These are phyloP conservation scores for Colistium nudipinnis DNA, from an alignment of 2,113 vertebrate genomes.

Conservation along the genomic window DNA sequence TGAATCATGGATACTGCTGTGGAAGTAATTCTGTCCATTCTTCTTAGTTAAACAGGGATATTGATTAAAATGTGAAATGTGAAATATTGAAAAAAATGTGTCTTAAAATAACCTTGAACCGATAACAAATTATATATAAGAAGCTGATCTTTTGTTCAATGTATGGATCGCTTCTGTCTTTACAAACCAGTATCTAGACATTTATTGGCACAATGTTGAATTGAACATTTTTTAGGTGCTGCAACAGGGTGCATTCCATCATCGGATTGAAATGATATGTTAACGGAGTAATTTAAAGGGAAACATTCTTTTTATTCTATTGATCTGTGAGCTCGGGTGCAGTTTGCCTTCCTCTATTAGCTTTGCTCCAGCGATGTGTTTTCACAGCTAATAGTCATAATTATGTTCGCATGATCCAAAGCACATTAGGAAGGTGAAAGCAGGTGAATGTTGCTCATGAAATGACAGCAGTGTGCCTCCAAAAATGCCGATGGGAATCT, in stretches of 20 bases:
- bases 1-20: too few species aligned
- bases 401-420: background rate
- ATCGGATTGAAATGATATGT: background rate
- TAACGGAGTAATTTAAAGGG: too few species aligned
- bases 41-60: background rate
- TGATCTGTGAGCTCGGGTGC: background rate
- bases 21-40: background rate
- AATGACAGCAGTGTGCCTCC: background rate
- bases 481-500: background rate
- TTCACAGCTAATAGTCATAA: background rate
- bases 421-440: background rate
- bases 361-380: background rate
- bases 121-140: background rate
- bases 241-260: background rate
- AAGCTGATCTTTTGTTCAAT: background rate
- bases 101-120: too few species aligned
- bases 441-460: background rate
- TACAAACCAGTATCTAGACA: background rate
- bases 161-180: background rate
- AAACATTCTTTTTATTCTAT: background rate
- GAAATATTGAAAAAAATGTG: too few species aligned
- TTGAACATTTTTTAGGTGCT: background rate
- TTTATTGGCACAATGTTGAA: background rate
- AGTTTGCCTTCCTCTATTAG: background rate
- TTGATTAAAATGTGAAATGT: conserved; percentile 31